Conservation (phyloP, 1,140 invertebrate genomes). For the Drosophila ogumai region DNA sequence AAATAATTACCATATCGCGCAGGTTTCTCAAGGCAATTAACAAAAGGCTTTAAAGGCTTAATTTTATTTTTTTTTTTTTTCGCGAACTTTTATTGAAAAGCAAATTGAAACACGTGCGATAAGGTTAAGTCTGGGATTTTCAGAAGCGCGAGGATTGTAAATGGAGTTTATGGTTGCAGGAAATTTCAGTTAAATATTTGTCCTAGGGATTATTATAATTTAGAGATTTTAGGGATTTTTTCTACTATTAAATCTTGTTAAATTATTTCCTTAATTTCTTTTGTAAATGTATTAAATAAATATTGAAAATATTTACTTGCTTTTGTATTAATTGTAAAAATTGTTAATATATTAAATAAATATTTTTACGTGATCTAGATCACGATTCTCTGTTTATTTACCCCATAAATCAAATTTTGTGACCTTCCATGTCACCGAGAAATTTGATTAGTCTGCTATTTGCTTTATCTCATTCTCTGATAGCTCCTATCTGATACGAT, state of each 20-base stretch:
- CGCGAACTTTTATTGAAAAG: slow-evolving; percentile 24
- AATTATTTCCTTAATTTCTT: too few relatives aligned
- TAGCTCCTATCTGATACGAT: slow-evolving; percentile 25
- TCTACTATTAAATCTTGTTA: too few relatives aligned
- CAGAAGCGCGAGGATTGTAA: slow-evolving; percentile 19
- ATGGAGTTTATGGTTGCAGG: slow-evolving; percentile 15
- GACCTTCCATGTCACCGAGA: slow-evolving; percentile 6
- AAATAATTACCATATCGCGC: slow-evolving; percentile 45
- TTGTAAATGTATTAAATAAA: too few relatives aligned
- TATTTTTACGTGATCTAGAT: slow-evolving; percentile 1
- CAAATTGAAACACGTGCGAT: slow-evolving; percentile 41
- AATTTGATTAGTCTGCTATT: slow-evolving; percentile 24
- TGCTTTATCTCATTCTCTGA: slow-evolving; percentile 5
- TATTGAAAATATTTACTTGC: background rate
- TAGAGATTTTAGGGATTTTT: background rate
- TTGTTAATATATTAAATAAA: background rate
- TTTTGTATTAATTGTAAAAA: background rate
- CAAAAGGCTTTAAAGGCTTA: slow-evolving; percentile 39
- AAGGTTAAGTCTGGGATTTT: slow-evolving; percentile 29
- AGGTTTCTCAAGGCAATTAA: slow-evolving; percentile 38
- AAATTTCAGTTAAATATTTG: slow-evolving; percentile 18
- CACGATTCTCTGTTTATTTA: background rate
- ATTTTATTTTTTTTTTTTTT: slow-evolving; percentile 35
- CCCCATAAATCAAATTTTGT: slow-evolving; percentile 15
- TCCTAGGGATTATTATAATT: background rate